Conservation (phyloP, 2,888 invertebrate species). For the Dorcus hopei region DNA sequence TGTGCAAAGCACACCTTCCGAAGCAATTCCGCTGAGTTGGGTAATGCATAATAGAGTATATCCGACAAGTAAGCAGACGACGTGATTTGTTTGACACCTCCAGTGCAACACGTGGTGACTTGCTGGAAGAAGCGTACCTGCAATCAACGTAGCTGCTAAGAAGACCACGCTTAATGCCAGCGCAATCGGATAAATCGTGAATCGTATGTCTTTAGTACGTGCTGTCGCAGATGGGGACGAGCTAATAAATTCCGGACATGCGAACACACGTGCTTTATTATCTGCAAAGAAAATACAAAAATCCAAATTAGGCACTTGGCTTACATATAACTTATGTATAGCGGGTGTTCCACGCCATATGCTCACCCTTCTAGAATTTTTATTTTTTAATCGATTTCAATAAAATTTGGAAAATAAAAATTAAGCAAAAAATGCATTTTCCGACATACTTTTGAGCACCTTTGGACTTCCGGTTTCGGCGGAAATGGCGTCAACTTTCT, state of each 20-base stretch:
- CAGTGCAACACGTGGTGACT: constrained; percentile 86
- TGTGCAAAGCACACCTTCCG: constrained; percentile 62
- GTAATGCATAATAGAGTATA: constrained; percentile 76
- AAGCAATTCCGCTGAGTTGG: constrained; percentile 64
- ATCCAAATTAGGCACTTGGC: too few relatives aligned
- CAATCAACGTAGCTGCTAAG: constrained; percentile 75
- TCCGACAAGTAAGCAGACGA: constrained; percentile 77
- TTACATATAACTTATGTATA: too few relatives aligned
- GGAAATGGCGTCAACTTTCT: too few relatives aligned
- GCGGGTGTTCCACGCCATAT: too few relatives aligned
- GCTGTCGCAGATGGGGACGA: constrained; percentile 26
- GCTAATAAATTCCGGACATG: constrained; percentile 59
- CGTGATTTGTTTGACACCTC: constrained; percentile 85
- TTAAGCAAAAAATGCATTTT: too few relatives aligned
- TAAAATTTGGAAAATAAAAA: too few relatives aligned
- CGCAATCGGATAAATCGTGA: constrained; percentile 73
- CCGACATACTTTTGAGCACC: too few relatives aligned
- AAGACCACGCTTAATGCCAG: constrained; percentile 79
- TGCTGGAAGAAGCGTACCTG: constrained; percentile 75
- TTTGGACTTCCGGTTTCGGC: too few relatives aligned
- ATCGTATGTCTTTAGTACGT: constrained; percentile 52
- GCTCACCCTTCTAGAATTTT: too few relatives aligned
- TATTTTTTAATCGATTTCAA: too few relatives aligned
- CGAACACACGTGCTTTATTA: constrained; percentile 56
- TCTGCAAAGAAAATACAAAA: constrained; percentile 30